Base-by-base conservation (phyloP, 2,113 vertebrate species). In the Vireo altiloquus region DNA sequence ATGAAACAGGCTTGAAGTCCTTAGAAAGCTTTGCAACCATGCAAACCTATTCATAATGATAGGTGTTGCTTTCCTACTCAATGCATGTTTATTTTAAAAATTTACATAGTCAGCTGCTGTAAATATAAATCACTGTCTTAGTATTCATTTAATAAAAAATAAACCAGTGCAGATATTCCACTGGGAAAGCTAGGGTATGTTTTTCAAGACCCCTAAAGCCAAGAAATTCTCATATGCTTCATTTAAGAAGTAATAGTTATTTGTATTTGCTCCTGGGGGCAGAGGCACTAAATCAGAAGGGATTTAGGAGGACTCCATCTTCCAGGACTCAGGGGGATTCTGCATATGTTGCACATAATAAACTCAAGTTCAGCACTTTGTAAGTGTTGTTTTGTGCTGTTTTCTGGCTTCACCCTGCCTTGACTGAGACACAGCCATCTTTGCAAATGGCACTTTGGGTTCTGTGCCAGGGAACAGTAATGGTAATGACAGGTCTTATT, bases 241-340 rank as follows among this genome's bases (percentile, higher is more conserved):
- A 83, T 96, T 96, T 96, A 94, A 82, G 59, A 77, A 81, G 89
- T 91, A 90, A 91, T 57, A 90, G 42, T 59, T 94, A 86, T 88
- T 96, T 96, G 82, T 1, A 81, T 94, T 93, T 88, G 30, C 52
- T 81, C 47, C 78, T 47, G 76, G 52, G 94, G 54, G 30, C 1
- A 4, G 52, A 83, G 69, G 35, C 52, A 71, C 35, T 79, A 94
- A 92, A 90, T 90, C 88, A 90, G 68, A 90, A 86, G 76, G 95
- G 88, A 95, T 44, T 90, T 86, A 83, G 52, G 46, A 94, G 39
- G 59, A 77, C 66, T 90, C 54, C 54, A 50, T 92, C 82, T 82
- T 82, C 37, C 25, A 69, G 54, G 50, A 80, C 93, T 93, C 82
- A 44, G 70, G 63, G 59, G 93, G 39, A 88, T 94, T 90, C 82